Percentiles rank a stretch among this genome's conserved stretches.
These are phyloP conservation scores for Oligia fasciuncula DNA, from an alignment of 2,888 invertebrate species.

Conservation along the genomic window DNA sequence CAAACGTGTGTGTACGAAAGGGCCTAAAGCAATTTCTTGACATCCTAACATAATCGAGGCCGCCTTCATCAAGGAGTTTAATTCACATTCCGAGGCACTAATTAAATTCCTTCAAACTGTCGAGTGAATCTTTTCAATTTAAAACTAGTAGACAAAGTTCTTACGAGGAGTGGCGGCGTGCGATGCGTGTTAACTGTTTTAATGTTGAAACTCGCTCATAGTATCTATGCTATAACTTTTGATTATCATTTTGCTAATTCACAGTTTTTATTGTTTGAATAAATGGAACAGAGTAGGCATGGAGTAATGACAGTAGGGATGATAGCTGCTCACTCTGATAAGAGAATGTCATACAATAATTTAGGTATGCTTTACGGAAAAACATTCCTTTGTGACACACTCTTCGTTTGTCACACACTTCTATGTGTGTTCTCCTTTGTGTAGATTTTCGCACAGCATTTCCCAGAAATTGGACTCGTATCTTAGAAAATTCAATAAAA, in stretches of 20 bases:
- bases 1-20: background rate
- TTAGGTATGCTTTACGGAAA: background rate
- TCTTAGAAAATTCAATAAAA: slow-evolving; percentile 6
- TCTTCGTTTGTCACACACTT: too few relatives aligned
- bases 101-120: slow-evolving; percentile 83
- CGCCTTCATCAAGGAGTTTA: slow-evolving; percentile 77
- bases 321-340: slow-evolving; percentile 12
- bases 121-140: slow-evolving; percentile 75
- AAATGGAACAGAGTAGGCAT: slow-evolving; percentile 31
- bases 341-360: background rate
- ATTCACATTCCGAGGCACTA: slow-evolving; percentile 81
- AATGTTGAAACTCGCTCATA: slow-evolving; percentile 35
- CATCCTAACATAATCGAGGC: slow-evolving; percentile 72
- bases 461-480: background rate
- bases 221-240: slow-evolving; percentile 36
- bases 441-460: background rate
- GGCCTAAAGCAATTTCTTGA: slow-evolving; percentile 71
- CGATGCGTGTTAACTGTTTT: slow-evolving; percentile 52
- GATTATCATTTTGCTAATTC: slow-evolving; percentile 43
- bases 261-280: slow-evolving; percentile 43
- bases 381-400: background rate
- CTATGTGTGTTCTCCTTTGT: too few relatives aligned
- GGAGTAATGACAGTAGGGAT: slow-evolving; percentile 15
- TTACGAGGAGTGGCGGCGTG: slow-evolving; percentile 34
- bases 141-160: slow-evolving; percentile 65